Conservation (phyloP, 2,113 vertebrate species). For the Brachypodius melanocephalos region DNA sequence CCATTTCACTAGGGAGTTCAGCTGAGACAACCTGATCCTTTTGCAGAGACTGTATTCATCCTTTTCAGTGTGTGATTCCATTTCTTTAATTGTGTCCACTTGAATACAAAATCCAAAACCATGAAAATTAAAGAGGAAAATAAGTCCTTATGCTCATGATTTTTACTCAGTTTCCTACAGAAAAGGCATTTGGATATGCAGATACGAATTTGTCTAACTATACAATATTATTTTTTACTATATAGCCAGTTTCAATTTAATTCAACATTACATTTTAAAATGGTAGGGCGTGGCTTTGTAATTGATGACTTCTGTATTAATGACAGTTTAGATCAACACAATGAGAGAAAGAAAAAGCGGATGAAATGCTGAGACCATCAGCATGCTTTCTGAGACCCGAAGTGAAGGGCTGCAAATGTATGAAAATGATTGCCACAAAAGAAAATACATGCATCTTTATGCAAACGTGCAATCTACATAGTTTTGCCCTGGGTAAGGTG, state of each 20-base stretch:
- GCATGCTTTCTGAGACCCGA: background rate
- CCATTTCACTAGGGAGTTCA: background rate
- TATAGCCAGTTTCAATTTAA: background rate
- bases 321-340: background rate
- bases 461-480: background rate
- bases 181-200: background rate
- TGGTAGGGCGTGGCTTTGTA: background rate
- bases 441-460: background rate
- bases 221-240: background rate
- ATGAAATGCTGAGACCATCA: background rate
- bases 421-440: background rate
- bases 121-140: background rate
- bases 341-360: background rate
- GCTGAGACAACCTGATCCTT: background rate
- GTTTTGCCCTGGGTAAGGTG: background rate
- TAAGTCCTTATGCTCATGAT: background rate
- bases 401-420: background rate
- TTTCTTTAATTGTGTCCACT: background rate
- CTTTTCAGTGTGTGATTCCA: background rate
- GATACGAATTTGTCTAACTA: background rate
- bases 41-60: background rate
- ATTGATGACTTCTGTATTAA: background rate
- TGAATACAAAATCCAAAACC: background rate
- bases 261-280: background rate
- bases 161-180: background rate